Base-by-base conservation (phyloP, 2,888 invertebrate species). In the Aquatica leii region DNA sequence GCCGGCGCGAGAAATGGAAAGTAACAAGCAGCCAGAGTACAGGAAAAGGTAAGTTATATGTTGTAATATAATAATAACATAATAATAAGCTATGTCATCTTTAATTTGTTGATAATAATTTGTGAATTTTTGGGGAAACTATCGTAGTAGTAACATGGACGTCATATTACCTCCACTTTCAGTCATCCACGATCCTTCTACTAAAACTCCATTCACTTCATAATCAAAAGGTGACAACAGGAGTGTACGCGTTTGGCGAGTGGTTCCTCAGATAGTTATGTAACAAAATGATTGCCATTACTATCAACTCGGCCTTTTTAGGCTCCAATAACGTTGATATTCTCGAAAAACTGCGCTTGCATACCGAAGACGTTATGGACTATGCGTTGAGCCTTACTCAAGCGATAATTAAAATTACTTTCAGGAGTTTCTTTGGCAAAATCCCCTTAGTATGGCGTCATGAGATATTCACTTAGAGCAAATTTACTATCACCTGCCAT, bases 201-300 rank as follows among this genome's bases (percentile, higher is more conserved):
- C 17, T 46, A 46, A 46, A 46, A 15, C 46, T 46, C 17, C 46
- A 46, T 46, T 18, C 46, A 46, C 46, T 46, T 46, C 46, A 46
- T 46, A 17, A 46, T 46, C 15, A 4, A 46, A 46, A n/a, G 11
- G 46, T 46, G 46, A 14, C 46, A 46, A n/a, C 17, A 46, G 17
- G n/a, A 4, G 46, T 49, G 49, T 49, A 49, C 49, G 20, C 18
- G n/a, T 49, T 49, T 18, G 21, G 49, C 20, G 21, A 49, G 20
- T 49, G 37, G 37, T 9, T 37, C 11, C 37, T 37, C 11, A 46
- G 15, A 15, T 46, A 46, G 15, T 46, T 46, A 14, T 46, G 49
- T 49, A 49, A 49, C 8, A 49, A 20, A 20, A 49, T 49, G 11
- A 43, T 15, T 12, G 37, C 11, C 37, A 37, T 37, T 11, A 12